Evolutionary conservation across 2,797 vertebrate genomes (phyloP).

Genomic region (Leuciscus waleckii): DNA sequence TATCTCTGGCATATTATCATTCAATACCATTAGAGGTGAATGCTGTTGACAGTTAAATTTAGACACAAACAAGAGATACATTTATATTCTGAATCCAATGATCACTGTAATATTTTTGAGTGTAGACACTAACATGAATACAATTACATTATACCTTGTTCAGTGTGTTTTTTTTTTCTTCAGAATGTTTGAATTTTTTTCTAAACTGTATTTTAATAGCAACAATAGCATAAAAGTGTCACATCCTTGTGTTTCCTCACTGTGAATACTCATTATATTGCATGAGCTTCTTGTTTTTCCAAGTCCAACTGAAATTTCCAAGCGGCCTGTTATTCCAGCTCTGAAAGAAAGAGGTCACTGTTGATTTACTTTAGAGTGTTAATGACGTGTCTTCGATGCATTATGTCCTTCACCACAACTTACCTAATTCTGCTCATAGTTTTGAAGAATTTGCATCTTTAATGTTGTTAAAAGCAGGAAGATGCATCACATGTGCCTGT

Average conservation of each 20-base stretch:
- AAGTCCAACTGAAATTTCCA: background rate
- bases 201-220: background rate
- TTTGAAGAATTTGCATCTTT: background rate
- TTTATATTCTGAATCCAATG: background rate
- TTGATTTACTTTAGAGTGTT: conserved; percentile 75
- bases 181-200: background rate
- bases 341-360: conserved; percentile 83
- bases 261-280: background rate
- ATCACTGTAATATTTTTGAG: background rate
- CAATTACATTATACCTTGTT: no score
- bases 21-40: no score
- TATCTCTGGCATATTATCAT: background rate
- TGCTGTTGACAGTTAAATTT: background rate
- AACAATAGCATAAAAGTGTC: background rate
- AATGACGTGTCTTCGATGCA: background rate
- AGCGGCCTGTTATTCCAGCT: conserved; percentile 66
- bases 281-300: background rate
- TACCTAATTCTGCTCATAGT: background rate
- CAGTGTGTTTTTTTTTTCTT: no score
- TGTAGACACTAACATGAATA: no score
- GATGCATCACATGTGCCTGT: background rate
- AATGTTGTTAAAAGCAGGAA: background rate
- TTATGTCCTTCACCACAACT: background rate
- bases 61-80: background rate
- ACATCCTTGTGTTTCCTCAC: background rate